Base-by-base conservation (phyloP, 53 echinoderm and acorn worm species). In the Arbacia lixula region DNA sequence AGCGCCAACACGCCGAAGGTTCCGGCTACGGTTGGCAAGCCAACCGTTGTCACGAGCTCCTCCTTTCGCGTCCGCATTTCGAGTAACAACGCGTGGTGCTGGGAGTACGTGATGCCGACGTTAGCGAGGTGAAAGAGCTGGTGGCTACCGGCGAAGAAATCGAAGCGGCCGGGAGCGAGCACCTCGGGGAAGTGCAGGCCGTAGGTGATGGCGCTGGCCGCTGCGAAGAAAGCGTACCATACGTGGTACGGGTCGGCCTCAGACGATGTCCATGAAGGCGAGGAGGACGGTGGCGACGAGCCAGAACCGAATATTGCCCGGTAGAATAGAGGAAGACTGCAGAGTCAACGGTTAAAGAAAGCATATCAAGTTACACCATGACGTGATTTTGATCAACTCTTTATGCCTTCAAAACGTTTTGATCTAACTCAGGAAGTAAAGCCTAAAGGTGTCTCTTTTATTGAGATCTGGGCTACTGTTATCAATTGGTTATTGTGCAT, bases 131-230 rank as follows among this genome's bases (percentile, higher is more conserved):
- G 93, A 66, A 93, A 96, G 20, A 91, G 73, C 58, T 96, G 96
- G 42, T 96, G 96, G 54, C 93, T 93, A 43, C 93, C 93, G 37
- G 89, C 93, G n/a, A 96, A 40, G 71, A 96, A 79, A 62, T 96
- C 96, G 54, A 96, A 96, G 65, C 58, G 71, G 17, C 96, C 93
- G 0, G 96, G 93, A 11, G 91, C 91, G 5, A 96, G 46, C 2
- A 83, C 83, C 53, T 93, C 96, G 17, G 96, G 96, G 87, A 96
- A 89, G 51, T 96, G 93, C 8, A 91, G 78, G 19, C 82, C 93
- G 43, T 91, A 96, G 36, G 92, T 55, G 17, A 87, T 55, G 64
- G 66, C 77, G 1, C 91, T 87, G 12, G 82, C 11, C n/a, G 30
- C 12, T 16, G 83, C 91, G 12, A 86, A 34, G 65, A 86, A 74